Percentiles rank a stretch among this genome's conserved stretches.
These are phyloP conservation scores for Bombus picipes DNA, from an alignment of 1,140 invertebrate species.

Conservation along the genomic window DNA sequence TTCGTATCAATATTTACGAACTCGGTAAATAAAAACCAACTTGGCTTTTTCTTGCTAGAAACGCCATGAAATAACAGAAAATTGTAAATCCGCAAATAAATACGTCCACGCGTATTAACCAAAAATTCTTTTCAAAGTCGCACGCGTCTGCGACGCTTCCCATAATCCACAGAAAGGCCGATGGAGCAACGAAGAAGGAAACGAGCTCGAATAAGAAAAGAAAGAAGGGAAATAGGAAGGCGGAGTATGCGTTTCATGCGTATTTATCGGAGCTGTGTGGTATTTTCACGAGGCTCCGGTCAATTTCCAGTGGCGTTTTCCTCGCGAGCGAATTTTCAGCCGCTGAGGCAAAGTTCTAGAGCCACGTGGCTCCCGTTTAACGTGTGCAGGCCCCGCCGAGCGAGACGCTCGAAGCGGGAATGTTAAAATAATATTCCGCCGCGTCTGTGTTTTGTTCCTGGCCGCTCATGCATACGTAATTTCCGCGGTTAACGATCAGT, in stretches of 20 bases:
- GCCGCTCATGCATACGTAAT: constrained; percentile 64
- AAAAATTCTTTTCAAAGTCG: no score
- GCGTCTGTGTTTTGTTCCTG: constrained; percentile 57
- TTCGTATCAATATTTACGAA: no score
- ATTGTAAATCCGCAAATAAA: no score
- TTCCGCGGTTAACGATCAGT: constrained; percentile 64
- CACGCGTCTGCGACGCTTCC: no score
- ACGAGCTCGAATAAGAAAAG: no score
- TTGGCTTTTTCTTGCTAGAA: no score
- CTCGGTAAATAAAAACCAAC: no score
- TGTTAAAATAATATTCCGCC: constrained; percentile 48
- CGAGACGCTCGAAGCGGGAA: constrained; percentile 33
- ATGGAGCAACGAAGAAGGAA: not conserved
- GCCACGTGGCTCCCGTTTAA: constrained; percentile 11
- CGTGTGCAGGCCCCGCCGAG: not conserved
- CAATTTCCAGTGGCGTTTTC: constrained; percentile 12
- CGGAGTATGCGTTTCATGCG: not conserved
- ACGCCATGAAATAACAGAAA: no score
- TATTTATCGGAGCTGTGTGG: not conserved
- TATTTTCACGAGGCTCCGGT: constrained; percentile 6
- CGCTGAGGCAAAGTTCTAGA: not conserved
- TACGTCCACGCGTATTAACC: no score
- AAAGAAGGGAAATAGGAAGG: not conserved
- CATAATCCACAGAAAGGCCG: no score
- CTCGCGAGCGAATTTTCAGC: constrained; percentile 16